These are phyloP conservation scores for Mixornis gularis DNA, from an alignment of 2,113 vertebrate genomes.

Conservation along the genomic window DNA sequence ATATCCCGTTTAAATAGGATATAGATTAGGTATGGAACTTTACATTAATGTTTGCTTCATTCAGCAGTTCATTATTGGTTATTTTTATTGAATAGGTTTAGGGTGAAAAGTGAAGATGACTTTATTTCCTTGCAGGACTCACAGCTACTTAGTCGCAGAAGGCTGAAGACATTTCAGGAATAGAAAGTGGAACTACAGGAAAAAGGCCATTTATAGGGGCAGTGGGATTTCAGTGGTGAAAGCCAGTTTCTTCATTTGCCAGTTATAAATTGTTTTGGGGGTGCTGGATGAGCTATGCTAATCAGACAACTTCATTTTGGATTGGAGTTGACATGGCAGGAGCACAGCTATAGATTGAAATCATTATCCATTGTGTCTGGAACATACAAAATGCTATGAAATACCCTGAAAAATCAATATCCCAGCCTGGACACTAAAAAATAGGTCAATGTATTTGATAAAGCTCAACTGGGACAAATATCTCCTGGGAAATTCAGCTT, in stretches of 20 bases:
- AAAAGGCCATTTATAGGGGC: not conserved
- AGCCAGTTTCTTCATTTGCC: not conserved
- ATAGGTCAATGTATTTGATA: not conserved
- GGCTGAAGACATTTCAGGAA: not conserved
- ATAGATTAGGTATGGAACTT: not conserved
- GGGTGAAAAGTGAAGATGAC: not conserved
- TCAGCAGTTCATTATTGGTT: not conserved
- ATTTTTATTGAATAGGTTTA: not conserved
- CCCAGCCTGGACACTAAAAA: not conserved
- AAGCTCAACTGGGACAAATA: not conserved
- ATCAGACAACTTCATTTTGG: not conserved
- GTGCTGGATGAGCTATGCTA: not conserved
- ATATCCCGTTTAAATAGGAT: not conserved
- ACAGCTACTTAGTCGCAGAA: not conserved
- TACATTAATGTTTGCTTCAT: not conserved
- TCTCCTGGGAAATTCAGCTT: not conserved
- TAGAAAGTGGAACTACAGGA: not conserved
- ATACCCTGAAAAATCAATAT: constrained; percentile 4
- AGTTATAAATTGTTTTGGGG: not conserved
- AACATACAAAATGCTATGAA: not conserved
- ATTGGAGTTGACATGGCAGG: not conserved
- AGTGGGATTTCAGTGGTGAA: not conserved
- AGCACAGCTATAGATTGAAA: not conserved
- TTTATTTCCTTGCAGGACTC: not conserved
- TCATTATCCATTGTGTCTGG: not conserved